Percentiles rank a stretch among this genome's conserved stretches.
Evolutionary conservation across 2,888 invertebrate genomes (phyloP).

Genomic region (Allacma fusca): DNA sequence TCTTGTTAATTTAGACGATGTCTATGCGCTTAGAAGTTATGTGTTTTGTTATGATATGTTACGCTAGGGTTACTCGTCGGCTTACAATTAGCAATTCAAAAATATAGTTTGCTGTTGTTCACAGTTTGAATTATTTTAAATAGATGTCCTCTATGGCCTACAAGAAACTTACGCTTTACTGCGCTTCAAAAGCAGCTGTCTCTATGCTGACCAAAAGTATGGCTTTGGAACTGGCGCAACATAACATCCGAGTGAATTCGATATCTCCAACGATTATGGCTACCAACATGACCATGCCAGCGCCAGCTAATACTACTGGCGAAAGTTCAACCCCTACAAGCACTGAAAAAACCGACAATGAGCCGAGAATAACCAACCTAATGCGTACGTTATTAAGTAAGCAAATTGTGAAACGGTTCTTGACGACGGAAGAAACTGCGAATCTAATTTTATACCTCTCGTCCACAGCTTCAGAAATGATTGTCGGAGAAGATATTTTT

Average conservation of each 20-base stretch:
- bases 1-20: no score
- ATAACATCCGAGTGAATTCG: conserved; percentile 39
- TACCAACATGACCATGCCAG: conserved; percentile 19
- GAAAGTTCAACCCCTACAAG: no score
- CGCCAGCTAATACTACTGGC: no score
- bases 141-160: background rate
- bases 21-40: no score
- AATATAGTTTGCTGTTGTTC: no score
- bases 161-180: conserved; percentile 25
- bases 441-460: conserved; percentile 33
- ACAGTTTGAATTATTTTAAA: background rate
- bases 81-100: no score
- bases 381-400: conserved; percentile 68
- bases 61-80: no score
- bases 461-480: conserved; percentile 31
- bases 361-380: background rate
- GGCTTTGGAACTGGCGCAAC: conserved; percentile 29
- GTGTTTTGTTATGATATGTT: no score
- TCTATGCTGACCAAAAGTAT: conserved; percentile 33
- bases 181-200: conserved; percentile 31
- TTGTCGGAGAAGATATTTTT: conserved; percentile 34
- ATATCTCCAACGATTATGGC: conserved; percentile 35
- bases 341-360: background rate
- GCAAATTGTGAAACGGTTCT: conserved; percentile 27
- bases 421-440: conserved; percentile 22